Conservation (phyloP, 2,888 invertebrate species). For the Drosophila nigricruria region DNA sequence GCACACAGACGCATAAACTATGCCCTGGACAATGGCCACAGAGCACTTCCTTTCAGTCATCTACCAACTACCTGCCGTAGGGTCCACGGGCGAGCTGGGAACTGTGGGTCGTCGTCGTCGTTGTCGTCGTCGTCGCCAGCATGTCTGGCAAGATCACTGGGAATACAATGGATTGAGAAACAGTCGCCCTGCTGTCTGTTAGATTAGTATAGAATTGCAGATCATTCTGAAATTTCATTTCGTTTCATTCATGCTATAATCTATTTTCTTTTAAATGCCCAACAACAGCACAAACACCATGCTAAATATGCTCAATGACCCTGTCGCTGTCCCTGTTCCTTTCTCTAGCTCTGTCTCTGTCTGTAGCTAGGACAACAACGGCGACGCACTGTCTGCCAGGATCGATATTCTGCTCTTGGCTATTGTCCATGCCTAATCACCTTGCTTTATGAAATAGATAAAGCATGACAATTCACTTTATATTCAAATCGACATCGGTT, state of each 20-base stretch:
- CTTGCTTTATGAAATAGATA: conserved; percentile 33
- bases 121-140: conserved; percentile 59
- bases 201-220: conserved; percentile 80
- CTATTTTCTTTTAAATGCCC: conserved; percentile 77
- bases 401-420: conserved; percentile 35
- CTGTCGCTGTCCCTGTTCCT: background rate
- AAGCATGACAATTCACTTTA: conserved; percentile 49
- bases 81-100: conserved; percentile 21
- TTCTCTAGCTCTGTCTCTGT: too few species aligned
- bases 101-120: conserved; percentile 32
- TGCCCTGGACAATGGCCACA: conserved; percentile 67
- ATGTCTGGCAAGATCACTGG: conserved; percentile 75
- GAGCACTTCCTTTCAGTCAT: conserved; percentile 64
- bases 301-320: conserved; percentile 51
- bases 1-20: conserved; percentile 66
- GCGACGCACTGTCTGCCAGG: conserved; percentile 75
- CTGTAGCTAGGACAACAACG: conserved; percentile 38
- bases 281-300: conserved; percentile 47
- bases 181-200: conserved; percentile 61
- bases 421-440: conserved; percentile 47
- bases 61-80: conserved; percentile 57
- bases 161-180: conserved; percentile 44
- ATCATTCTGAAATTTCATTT: conserved; percentile 80
- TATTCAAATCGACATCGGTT: conserved; percentile 32
- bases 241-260: conserved; percentile 75